Evolutionary conservation across 2,888 invertebrate species (phyloP).

Genomic region (Liposcelis brunnea): DNA sequence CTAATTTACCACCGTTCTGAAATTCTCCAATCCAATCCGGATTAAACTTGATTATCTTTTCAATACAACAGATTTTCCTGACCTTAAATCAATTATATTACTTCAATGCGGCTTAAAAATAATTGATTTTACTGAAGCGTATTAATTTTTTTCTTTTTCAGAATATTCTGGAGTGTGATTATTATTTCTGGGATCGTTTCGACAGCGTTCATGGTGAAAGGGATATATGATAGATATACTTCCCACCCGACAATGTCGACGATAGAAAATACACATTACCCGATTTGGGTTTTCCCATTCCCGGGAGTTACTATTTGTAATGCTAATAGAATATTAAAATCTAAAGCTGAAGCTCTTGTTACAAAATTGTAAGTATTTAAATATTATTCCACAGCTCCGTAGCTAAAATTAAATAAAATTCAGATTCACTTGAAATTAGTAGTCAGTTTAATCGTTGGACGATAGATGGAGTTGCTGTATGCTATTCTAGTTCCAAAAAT

Average conservation of each 20-base stretch:
- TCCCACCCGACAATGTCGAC: background rate
- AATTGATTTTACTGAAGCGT: too few species aligned
- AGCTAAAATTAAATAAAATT: too few species aligned
- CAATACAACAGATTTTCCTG: background rate
- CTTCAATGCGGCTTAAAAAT: background rate
- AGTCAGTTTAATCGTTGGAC: too few species aligned
- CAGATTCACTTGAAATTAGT: too few species aligned
- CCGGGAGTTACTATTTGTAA: slow-evolving; percentile 45
- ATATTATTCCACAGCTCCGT: background rate
- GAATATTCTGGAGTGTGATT: background rate
- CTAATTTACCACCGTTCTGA: too few species aligned
- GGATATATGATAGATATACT: slow-evolving; percentile 1
- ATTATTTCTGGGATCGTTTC: background rate
- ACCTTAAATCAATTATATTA: slow-evolving; percentile 1
- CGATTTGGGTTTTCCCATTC: slow-evolving; percentile 38
- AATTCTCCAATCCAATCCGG: background rate
- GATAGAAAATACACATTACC: slow-evolving; percentile 26
- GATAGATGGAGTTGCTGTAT: too few species aligned
- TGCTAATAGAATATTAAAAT: slow-evolving; percentile 38
- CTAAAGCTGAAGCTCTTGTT: slow-evolving; percentile 24
- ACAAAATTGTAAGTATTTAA: slow-evolving; percentile 27
- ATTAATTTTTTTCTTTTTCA: too few species aligned
- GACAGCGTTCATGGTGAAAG: background rate
- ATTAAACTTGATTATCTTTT: slow-evolving; percentile 1
- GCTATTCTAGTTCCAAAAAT: too few species aligned